Conservation (phyloP, 2,888 invertebrate genomes). For the Andrena bicolor region DNA sequence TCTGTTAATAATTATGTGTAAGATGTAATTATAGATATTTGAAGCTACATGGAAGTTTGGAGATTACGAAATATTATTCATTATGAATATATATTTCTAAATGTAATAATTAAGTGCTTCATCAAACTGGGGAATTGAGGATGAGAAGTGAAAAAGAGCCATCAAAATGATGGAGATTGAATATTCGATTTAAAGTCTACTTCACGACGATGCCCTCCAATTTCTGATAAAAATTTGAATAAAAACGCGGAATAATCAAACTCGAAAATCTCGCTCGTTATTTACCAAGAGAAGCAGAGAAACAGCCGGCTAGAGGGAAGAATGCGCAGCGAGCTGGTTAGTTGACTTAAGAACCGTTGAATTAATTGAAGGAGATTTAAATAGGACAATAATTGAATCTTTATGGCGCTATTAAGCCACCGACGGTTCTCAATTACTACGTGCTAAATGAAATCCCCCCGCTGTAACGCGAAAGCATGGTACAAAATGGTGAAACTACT, state of each 20-base stretch:
- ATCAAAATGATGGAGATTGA: not conserved
- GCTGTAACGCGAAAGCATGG: not conserved
- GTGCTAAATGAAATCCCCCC: slow-evolving; percentile 29
- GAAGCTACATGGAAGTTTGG: too few species aligned
- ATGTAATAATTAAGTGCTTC: too few species aligned
- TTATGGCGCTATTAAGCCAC: slow-evolving; percentile 34
- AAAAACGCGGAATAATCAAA: slow-evolving; percentile 7
- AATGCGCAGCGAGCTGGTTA: slow-evolving; percentile 29
- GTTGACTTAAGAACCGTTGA: slow-evolving; percentile 36
- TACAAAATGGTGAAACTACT: slow-evolving; percentile 1
- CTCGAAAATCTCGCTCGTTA: slow-evolving; percentile 24
- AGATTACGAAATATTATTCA: too few species aligned
- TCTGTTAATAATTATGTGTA: too few species aligned
- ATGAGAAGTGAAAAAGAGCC: not conserved
- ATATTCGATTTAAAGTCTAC: slow-evolving; percentile 2
- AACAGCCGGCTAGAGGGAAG: slow-evolving; percentile 23
- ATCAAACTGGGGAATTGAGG: too few species aligned
- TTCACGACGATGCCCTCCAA: not conserved
- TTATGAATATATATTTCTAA: too few species aligned
- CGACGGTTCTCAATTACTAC: slow-evolving; percentile 39
- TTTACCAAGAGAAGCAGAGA: slow-evolving; percentile 6
- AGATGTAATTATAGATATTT: too few species aligned
- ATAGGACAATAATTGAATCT: slow-evolving; percentile 53
- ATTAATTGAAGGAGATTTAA: slow-evolving; percentile 44
- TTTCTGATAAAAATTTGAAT: not conserved